Evolutionary conservation across 2,113 vertebrate genomes (phyloP).

Genomic region (Neolamprologus sp.): DNA sequence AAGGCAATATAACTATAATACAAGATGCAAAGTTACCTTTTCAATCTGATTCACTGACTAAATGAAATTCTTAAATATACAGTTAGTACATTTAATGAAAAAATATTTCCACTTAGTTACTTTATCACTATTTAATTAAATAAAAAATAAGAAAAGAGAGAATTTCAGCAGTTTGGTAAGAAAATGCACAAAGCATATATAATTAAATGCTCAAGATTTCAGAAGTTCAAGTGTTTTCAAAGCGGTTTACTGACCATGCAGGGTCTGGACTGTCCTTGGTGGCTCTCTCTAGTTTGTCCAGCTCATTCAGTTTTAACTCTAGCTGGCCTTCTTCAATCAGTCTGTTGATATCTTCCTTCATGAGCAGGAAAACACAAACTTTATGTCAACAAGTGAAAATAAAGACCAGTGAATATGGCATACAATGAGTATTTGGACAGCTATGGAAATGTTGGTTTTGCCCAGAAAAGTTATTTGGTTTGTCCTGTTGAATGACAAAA

Average conservation of each 20-base stretch:
- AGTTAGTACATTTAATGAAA: not conserved
- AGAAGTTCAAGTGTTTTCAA: not conserved
- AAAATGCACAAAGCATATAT: not conserved
- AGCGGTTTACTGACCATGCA: slow-evolving; percentile 57
- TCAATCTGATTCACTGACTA: not conserved
- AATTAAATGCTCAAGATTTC: not conserved
- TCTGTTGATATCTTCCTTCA: slow-evolving; percentile 67
- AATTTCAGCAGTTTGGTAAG: not conserved
- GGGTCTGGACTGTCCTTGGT: slow-evolving; percentile 44
- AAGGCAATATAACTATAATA: not conserved
- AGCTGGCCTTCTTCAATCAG: slow-evolving; percentile 69
- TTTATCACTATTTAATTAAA: not conserved
- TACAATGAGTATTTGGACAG: not conserved
- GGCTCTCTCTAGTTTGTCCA: slow-evolving; percentile 65
- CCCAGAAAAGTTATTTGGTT: not conserved
- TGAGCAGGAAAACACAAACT: not conserved
- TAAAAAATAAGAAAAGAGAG: not conserved
- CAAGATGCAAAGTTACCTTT: not conserved
- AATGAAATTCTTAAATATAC: not conserved
- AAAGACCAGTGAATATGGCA: not conserved
- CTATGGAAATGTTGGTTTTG: not conserved
- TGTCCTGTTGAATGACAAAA: not conserved
- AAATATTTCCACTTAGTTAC: not conserved
- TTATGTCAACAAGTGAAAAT: not conserved
- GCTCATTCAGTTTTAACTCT: slow-evolving; percentile 63